Percentiles rank a stretch among this genome's conserved stretches.
phyloP scores from a whole-genome alignment of 1,140 invertebrate species.

The Drosophila ogumai region DNA sequence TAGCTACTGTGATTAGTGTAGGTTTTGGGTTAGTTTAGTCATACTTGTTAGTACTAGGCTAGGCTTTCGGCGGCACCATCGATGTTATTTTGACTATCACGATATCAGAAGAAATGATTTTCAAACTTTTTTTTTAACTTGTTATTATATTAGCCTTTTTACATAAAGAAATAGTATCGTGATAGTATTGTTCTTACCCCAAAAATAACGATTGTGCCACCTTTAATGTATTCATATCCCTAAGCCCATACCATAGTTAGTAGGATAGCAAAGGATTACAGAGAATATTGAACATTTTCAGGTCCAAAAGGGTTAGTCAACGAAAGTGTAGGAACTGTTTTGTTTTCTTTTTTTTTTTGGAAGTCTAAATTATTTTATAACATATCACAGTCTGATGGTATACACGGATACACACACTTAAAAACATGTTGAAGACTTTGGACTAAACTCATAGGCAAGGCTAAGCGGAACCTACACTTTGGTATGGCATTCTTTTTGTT shows the following conservation, averaged over 20 bases:
- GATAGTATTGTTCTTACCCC: not conserved
- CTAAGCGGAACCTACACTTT: constrained; percentile 13
- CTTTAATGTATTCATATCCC: not conserved
- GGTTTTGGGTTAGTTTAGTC: constrained; percentile 3
- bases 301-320: constrained; percentile 16
- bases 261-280: constrained; percentile 5
- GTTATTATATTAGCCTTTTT: not conserved
- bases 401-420: constrained; percentile 12
- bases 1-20: constrained; percentile 49
- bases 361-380: constrained; percentile 55
- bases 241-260: constrained; percentile 17
- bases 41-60: constrained; percentile 13
- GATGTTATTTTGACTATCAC: not conserved
- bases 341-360: constrained; percentile 32
- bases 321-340: constrained; percentile 45
- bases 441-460: constrained; percentile 22
- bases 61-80: not conserved
- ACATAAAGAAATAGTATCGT: not conserved
- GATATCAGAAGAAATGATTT: not conserved
- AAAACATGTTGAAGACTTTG: constrained; percentile 31
- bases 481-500: constrained; percentile 6
- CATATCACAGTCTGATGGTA: constrained; percentile 68
- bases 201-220: not conserved
- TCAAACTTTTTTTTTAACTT: no score
- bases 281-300: constrained; percentile 22